A percentile compares a stretch with the other conserved stretches of the same genome.
Conservation (phyloP, 2,888 invertebrate species). For the Herminia tarsipennalis region DNA sequence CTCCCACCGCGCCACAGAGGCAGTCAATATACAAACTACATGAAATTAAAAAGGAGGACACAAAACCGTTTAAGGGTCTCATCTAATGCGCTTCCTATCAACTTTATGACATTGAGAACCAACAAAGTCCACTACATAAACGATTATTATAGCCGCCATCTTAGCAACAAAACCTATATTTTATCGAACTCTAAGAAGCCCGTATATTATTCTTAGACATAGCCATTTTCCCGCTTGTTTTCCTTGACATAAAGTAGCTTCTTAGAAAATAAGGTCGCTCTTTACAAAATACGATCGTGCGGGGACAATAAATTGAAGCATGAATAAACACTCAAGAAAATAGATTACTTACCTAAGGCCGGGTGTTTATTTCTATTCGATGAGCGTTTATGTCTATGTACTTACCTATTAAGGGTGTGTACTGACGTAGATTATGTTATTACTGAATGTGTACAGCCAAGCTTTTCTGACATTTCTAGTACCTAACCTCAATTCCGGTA, state of each 20-base stretch:
- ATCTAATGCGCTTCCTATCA: too few relatives aligned
- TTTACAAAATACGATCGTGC: constrained; percentile 65
- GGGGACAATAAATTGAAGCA: constrained; percentile 66
- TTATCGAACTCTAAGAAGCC: constrained; percentile 43
- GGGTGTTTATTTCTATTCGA: constrained; percentile 25
- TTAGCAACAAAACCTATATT: constrained; percentile 37
- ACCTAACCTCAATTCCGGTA: too few relatives aligned
- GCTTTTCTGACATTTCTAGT: too few relatives aligned
- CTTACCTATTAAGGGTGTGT: neutral
- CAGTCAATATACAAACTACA: too few relatives aligned
- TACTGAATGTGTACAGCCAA: neutral
- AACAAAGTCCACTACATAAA: constrained; percentile 20
- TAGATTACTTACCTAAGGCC: constrained; percentile 51
- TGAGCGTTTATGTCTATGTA: too few relatives aligned
- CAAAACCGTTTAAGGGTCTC: too few relatives aligned
- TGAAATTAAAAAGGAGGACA: too few relatives aligned
- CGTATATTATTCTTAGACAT: constrained; percentile 55
- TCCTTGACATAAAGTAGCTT: constrained; percentile 59
- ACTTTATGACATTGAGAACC: neutral
- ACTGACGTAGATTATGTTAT: neutral
- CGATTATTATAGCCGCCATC: constrained; percentile 28
- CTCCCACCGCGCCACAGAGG: too few relatives aligned
- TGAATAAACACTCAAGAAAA: constrained; percentile 64
- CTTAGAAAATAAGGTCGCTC: constrained; percentile 60
- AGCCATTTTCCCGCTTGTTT: constrained; percentile 54